Base-by-base conservation (phyloP, 2,888 invertebrate genomes). In the Endomychus coccineus region DNA sequence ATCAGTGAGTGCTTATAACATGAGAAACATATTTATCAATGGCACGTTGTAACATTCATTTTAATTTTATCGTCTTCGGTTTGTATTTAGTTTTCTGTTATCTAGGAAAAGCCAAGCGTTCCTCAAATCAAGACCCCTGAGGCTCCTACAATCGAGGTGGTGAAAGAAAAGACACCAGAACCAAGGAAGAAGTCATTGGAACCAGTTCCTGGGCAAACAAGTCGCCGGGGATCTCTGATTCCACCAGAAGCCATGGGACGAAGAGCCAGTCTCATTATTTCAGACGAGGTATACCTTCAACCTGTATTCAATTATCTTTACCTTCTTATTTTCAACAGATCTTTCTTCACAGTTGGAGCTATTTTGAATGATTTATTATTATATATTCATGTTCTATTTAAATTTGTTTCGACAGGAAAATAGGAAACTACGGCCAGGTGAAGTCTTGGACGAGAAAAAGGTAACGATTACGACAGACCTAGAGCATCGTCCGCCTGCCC, bases 361-460 rank as follows among this genome's bases (percentile, higher is more conserved):
- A n/a, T n/a, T n/a, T n/a, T n/a, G n/a, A n/a, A 39, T 54, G 6
- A 7, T 6, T 13, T 15, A 19, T n/a, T 19, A 19, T 19, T 19
- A n/a, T 19, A 6, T n/a, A 19, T 19, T 19, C 9, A n/a, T 19
- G 21, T 19, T 19, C 21, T 19, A 31, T 31, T 28, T 29, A 19
- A 12, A 31, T 37, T 37, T 32, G 27, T 37, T 37, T 37, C n/a
- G 56, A 66, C 77, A 80, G 86, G 84, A 84, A 74, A 78, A 83
- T 81, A 85, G 80, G 71, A 86, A 88, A 80, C 85, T 90, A 71
- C 87, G 90, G 61, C 90, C 90, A 59, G 90, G 90, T 69, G 90
- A 90, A 80, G 84, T 91, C 69, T 70, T 87, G 74, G 87, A 87
- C 73, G 90, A 90, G 69, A 86, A 83, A 78, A 86, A 88, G 90